Conservation (phyloP, 2,888 invertebrate genomes). For the Pandemis corylana region DNA sequence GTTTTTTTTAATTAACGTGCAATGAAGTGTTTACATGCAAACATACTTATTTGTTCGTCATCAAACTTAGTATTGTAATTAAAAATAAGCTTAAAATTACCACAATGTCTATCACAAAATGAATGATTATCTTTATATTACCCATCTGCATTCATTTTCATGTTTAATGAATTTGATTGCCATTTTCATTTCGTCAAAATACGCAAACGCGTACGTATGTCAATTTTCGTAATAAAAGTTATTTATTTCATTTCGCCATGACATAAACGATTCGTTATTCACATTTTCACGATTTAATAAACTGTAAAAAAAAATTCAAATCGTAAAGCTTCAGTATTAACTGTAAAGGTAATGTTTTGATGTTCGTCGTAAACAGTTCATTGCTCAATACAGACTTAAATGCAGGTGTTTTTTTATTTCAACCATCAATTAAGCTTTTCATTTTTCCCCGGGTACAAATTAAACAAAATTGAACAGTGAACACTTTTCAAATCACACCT, state of each 20-base stretch:
- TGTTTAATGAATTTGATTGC: neutral
- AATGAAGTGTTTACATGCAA: neutral
- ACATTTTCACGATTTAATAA: slow-evolving; percentile 16
- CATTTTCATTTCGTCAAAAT: neutral
- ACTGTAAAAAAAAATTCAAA: slow-evolving; percentile 50
- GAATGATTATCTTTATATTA: no score
- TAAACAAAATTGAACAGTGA: neutral
- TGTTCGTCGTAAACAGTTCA: slow-evolving; percentile 53
- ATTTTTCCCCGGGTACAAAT: neutral
- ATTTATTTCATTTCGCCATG: neutral
- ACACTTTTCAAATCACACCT: neutral
- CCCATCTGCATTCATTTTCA: neutral
- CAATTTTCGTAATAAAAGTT: slow-evolving; percentile 1
- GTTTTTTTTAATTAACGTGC: no score
- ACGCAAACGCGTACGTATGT: neutral
- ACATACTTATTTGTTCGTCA: neutral
- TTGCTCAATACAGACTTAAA: slow-evolving; percentile 36
- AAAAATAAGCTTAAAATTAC: neutral
- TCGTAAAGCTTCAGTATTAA: slow-evolving; percentile 55
- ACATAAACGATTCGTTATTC: slow-evolving; percentile 4
- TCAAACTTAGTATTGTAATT: neutral
- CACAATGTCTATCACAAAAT: neutral
- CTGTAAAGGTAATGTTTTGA: slow-evolving; percentile 53
- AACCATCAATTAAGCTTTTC: neutral
- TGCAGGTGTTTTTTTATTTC: slow-evolving; percentile 12